Conservation (phyloP, 92 coral and sea anemone species). For the Palythoa grandis region DNA sequence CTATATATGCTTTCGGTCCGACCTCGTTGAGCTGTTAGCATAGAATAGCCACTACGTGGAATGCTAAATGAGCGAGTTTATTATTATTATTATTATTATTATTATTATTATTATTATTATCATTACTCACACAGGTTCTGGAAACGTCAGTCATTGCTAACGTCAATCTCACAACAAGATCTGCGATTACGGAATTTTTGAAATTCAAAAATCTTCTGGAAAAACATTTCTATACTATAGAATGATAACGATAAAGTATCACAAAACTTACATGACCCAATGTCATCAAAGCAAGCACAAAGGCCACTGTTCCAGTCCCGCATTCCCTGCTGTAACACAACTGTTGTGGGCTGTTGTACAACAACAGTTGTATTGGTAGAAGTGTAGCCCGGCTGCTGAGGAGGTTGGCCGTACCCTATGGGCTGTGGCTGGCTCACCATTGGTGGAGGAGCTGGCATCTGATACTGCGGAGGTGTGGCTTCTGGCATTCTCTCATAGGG, state of each 20-base stretch:
- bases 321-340: conserved; percentile 48
- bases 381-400: not conserved
- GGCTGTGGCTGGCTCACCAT: conserved; percentile 15
- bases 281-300: conserved; percentile 57
- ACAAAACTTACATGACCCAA: conserved; percentile 47
- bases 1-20: too few species aligned
- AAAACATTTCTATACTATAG: not conserved
- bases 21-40: too few species aligned
- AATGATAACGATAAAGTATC: not conserved
- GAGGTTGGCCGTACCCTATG: conserved; percentile 13
- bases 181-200: too few species aligned
- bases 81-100: too few species aligned
- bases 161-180: too few species aligned
- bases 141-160: too few species aligned
- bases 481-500: conserved; percentile 25
- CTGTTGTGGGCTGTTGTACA: conserved; percentile 54
- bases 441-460: not conserved
- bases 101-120: too few species aligned
- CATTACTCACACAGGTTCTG: too few species aligned
- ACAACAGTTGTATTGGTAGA: conserved; percentile 53
- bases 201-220: too few species aligned
- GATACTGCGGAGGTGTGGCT: not conserved
- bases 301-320: conserved; percentile 68
- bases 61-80: too few species aligned
- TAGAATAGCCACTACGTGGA: too few species aligned